These are phyloP conservation scores for Habropoda laboriosa DNA, from an alignment of 1,140 invertebrate species.

Conservation along the genomic window DNA sequence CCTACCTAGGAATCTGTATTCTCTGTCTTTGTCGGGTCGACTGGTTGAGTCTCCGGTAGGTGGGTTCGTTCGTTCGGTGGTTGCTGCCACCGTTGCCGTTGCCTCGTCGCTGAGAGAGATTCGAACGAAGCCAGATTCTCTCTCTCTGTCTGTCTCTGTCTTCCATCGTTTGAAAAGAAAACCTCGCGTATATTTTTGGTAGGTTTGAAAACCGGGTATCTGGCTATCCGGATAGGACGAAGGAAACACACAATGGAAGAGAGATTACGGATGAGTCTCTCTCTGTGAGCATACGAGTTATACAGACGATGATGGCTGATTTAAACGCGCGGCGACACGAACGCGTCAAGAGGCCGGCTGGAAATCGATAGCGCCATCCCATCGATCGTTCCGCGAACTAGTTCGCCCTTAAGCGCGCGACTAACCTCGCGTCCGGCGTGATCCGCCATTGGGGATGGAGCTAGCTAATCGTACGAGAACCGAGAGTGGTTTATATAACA, in stretches of 20 bases:
- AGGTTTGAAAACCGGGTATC: constrained; percentile 18
- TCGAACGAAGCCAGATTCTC: constrained; percentile 5
- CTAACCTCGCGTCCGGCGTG: constrained; percentile 16
- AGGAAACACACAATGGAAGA: not conserved
- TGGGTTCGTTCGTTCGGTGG: constrained; percentile 13
- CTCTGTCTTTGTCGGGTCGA: not conserved
- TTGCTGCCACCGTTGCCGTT: too few species aligned
- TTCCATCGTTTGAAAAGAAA: constrained; percentile 29
- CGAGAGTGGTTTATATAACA: too few species aligned
- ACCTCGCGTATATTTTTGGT: constrained; percentile 35
- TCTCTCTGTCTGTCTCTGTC: too few species aligned
- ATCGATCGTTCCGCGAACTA: constrained; percentile 48
- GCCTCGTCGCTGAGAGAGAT: constrained; percentile 15
- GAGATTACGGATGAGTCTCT: too few species aligned
- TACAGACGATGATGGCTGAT: not conserved
- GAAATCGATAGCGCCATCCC: constrained; percentile 38
- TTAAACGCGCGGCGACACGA: not conserved
- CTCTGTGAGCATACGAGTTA: too few species aligned
- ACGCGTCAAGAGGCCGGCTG: constrained; percentile 22
- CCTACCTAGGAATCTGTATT: not conserved
- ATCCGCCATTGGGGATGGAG: not conserved
- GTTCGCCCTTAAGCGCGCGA: constrained; percentile 38
- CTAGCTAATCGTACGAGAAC: constrained; percentile 27
- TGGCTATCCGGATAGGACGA: not conserved
- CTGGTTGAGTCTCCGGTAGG: not conserved